Evolutionary conservation across 2,113 vertebrate species (phyloP), one percentile per base, ranked within the genome.

Genomic region (Hippopotamus amphibius): DNA sequence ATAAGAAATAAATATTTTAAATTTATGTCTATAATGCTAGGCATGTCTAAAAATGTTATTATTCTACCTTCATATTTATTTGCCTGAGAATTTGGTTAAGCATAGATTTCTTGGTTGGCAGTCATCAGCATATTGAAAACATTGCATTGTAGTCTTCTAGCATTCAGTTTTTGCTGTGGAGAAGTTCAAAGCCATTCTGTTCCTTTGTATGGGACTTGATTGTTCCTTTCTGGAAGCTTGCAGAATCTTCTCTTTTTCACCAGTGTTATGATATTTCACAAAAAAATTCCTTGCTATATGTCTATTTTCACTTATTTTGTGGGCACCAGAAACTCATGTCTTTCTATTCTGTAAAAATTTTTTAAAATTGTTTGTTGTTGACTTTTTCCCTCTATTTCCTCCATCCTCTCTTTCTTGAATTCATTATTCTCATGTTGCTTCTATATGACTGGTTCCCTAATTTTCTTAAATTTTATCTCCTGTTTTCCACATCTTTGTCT

Each of bases 91-190:
- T 87, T 95, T 86, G 72, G 41, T 41, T 83, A 28, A 82, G 37
- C 66, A 24, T 79, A 81, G 79, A 87, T 17, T 97, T 96, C 21
- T 89, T 96, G 57, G 61, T 84, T 86, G 61, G 53, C 87, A 95
- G 63, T 66, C 46, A 55, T 82, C 9, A 77, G 8, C 72, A n/a
- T 91, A 21, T 86, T 96, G 82, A 26, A 92, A 90, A 50, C 50
- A 22, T 37, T 66, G 22, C 30, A 30, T 48, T 21, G 28, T 93
- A 24, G 21, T 55, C 81, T 92, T 80, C 41, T 46, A 53, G 46
- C 21, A n/a, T 61, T 81, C 76, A 59, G 30, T n/a, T 69, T 76
- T 83, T 81, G 63, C 50, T 71, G 33, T 72, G 68, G 66, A 59
- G 28, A 92, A 59, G 11, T 68, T 77, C 59, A 95, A 53, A 94